Base-by-base conservation (phyloP, 2,113 vertebrate species). In the Antennarius striatus region DNA sequence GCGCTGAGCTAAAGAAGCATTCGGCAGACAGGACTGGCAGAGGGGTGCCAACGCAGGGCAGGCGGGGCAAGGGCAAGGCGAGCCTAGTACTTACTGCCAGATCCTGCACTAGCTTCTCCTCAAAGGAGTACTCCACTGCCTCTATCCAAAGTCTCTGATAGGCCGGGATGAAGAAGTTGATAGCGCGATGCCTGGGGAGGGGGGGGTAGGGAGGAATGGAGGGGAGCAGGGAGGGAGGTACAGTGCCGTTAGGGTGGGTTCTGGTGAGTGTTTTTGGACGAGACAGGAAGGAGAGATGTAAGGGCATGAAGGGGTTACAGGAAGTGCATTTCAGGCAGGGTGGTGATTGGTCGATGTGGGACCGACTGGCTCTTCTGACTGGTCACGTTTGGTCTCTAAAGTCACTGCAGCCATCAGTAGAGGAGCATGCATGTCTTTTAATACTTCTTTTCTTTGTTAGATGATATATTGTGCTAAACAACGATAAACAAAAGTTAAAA, bases 61-160 rank as follows among this genome's bases (percentile, higher is more conserved):
- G 88, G 57, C n/a, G 81, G 83, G 83, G 73, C 84, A 68, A 75
- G 84, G 71, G 79, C 85, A 68, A 82, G 80, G 75, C 68, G 66
- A 71, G 82, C 87, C 91, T 91, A 82, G 94, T 99, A 99, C 98
- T 99, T 98, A 99, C 98, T 96, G 98, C 94, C 95, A 99, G 95
- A 92, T 99, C 96, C 94, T 99, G 95, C 90, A 99, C 96, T 98
- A 99, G 96, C 94, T 95, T 98, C 94, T 99, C 98, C 96, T 99
- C 98, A 98, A 99, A 99, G 91, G 95, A 96, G 95, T 98, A 95
- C 91, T 97, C 96, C 95, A 97, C 97, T 96, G 96, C 95, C 95
- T 97, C 96, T 98, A 99, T 98, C 97, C 97, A 98, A 93, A 94
- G 95, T 95, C 93, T 99, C 96, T 96, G 95, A 98, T 98, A 99